These are phyloP conservation scores for Phalera bucephala DNA, from an alignment of 2,888 invertebrate species.

Conservation along the genomic window DNA sequence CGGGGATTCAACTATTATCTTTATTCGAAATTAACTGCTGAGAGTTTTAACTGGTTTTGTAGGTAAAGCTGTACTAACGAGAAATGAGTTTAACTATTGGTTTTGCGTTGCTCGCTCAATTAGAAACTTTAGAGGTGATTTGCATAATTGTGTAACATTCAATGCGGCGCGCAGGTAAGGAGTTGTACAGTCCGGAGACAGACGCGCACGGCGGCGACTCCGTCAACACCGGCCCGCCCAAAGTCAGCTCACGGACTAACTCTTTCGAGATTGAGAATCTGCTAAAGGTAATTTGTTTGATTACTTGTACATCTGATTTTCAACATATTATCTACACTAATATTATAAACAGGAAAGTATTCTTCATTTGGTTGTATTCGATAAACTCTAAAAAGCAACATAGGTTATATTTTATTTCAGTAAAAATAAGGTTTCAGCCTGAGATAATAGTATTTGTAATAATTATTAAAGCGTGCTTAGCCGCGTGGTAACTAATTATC, in stretches of 20 bases:
- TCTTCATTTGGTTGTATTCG: no score
- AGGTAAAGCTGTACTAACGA: background rate
- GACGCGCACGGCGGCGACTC: constrained; percentile 65
- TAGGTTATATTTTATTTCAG: no score
- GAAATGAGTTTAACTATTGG: constrained; percentile 5
- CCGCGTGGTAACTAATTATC: no score
- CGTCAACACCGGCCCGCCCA: constrained; percentile 69
- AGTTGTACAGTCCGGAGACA: constrained; percentile 87
- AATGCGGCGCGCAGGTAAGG: constrained; percentile 83
- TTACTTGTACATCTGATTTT: no score
- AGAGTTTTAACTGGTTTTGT: background rate
- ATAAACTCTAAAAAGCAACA: no score
- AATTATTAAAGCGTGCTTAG: no score
- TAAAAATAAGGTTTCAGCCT: no score
- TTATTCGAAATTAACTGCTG: background rate
- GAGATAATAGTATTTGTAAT: no score
- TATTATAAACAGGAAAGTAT: no score
- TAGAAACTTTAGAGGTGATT: constrained; percentile 4
- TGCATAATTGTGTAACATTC: constrained; percentile 6
- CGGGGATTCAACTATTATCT: background rate
- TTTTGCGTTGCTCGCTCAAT: constrained; percentile 2
- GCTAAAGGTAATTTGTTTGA: constrained; percentile 85
- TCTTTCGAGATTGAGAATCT: constrained; percentile 98
- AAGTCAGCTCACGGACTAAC: constrained; percentile 92
- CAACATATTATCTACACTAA: no score